Base-by-base conservation (phyloP, 2,888 invertebrate genomes). In the Meiosimyza decipiens region DNA sequence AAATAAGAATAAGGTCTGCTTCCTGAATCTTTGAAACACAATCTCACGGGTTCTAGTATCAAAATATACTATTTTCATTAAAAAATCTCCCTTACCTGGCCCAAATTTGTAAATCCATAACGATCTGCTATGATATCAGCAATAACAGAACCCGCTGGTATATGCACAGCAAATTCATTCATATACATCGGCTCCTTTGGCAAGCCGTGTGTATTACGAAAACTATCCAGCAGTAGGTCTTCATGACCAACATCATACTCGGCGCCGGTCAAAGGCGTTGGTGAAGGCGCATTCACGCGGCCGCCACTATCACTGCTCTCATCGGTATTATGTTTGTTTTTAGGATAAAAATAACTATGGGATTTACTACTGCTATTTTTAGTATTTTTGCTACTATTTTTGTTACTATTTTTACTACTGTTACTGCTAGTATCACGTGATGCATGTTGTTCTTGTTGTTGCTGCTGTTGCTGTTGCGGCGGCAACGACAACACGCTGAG, bases 131-230 rank as follows among this genome's bases (percentile, higher is more conserved):
- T 91, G 75, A 88, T 88, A 83, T 93, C 91, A 60, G 95, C 97
- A 74, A 90, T 90, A n/a, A 89, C 89, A 68, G 89, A 87, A 18
- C 93, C 92, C 59, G 90, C 92, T 28, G 94, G 93, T 84, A 98
- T 92, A 85, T 94, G 92, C 64, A 96, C 93, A 65, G 97, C 97
- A 84, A 95, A 95, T 85, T 95, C 91, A 87, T 95, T 94, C 88
- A 91, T 91, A 87, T 92, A 95, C 82, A 93, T 89, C 73, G 84
- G 81, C 71, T 82, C 80, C 49, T 77, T 80, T 57, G 85, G 85
- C 79, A 83, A 74, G 70, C 77, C 81, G 74, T 82, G 80, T 51
- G 83, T 79, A 69, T 83, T 82, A 71, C 79, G 77, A 68, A 79
- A 78, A 66, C 78, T 79, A 49, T 79, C 79, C 72, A 80, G 72